A percentile compares a stretch with the other conserved stretches of the same genome.
Evolutionary conservation across 2,888 invertebrate species (phyloP).

Genomic region (Pachymerium ferrugineum): DNA sequence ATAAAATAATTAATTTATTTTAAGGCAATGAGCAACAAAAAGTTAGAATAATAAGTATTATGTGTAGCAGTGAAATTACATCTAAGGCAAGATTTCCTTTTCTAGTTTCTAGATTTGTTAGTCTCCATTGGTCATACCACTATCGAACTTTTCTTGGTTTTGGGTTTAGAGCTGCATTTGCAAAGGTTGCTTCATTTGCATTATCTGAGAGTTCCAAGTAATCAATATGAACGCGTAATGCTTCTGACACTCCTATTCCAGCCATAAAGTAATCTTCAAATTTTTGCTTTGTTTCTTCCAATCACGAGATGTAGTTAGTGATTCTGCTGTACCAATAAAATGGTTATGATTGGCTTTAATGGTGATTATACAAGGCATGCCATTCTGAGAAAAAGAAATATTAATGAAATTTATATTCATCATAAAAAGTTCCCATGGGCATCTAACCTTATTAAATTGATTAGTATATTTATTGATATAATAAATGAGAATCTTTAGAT

Average conservation of each 20-base stretch:
- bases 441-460: too few species aligned
- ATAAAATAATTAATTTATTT: neutral
- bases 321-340: neutral
- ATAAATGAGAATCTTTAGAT: neutral
- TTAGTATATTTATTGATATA: too few species aligned
- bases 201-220: neutral
- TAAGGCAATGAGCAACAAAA: too few species aligned
- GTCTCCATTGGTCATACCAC: neutral
- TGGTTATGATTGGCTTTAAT: neutral
- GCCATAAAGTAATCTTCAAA: neutral
- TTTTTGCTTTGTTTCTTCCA: neutral
- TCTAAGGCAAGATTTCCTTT: neutral
- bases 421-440: neutral
- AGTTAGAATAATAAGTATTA: too few species aligned
- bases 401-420: neutral
- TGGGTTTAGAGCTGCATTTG: neutral
- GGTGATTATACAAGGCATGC: neutral
- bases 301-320: neutral
- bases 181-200: neutral
- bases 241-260: neutral
- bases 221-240: neutral
- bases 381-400: neutral
- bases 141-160: neutral
- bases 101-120: neutral
- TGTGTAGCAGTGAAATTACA: too few species aligned